Evolutionary conservation across 2,113 vertebrate genomes (phyloP).

Genomic region (Trinectes maculatus): DNA sequence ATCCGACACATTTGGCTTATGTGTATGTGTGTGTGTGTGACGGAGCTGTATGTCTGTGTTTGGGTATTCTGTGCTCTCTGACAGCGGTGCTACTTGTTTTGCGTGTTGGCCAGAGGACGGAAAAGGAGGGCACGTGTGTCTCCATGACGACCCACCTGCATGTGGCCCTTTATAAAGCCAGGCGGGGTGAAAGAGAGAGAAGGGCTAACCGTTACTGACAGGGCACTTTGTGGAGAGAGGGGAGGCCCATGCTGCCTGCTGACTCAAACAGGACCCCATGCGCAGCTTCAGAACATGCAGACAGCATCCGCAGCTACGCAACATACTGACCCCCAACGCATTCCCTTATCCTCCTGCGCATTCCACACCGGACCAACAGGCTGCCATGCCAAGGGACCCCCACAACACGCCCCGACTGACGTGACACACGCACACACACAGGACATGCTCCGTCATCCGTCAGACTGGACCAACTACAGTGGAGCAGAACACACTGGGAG

Average conservation of each 20-base stretch:
- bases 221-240: conserved; percentile 64
- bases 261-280: conserved; percentile 72
- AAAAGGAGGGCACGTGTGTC: conserved; percentile 69
- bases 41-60: conserved; percentile 1
- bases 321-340: conserved; percentile 34
- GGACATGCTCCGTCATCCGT: conserved; percentile 80
- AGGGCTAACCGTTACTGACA: conserved; percentile 83
- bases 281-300: conserved; percentile 79
- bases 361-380: conserved; percentile 65
- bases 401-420: conserved; percentile 12
- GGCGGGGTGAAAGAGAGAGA: conserved; percentile 82
- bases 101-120: conserved; percentile 48
- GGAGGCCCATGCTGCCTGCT: conserved; percentile 80
- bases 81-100: conserved; percentile 60
- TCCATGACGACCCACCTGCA: conserved; percentile 83
- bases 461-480: conserved; percentile 70
- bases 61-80: conserved; percentile 32
- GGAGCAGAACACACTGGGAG: conserved; percentile 75
- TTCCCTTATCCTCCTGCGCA: conserved; percentile 42
- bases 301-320: conserved; percentile 59
- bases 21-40: conserved; percentile 18
- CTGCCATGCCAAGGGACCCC: conserved; percentile 79
- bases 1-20: too few relatives aligned
- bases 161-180: conserved; percentile 82
- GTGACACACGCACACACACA: conserved; percentile 68